Evolutionary conservation across 2,797 vertebrate species (phyloP).

Genomic region (Eutrigla gurnardus): DNA sequence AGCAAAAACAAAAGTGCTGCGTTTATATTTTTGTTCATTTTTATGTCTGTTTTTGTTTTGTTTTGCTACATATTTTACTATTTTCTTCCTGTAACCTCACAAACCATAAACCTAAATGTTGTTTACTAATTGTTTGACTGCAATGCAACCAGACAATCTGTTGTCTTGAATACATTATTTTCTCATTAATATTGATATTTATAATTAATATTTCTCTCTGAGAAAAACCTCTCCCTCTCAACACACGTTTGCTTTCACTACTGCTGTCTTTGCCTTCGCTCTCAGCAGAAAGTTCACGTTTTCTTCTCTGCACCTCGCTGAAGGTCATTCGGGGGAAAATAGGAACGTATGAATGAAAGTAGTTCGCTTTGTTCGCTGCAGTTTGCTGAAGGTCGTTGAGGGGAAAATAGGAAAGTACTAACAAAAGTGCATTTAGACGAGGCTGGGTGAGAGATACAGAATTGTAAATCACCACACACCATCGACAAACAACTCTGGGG

Average conservation of each 20-base stretch:
- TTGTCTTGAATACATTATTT: conserved; percentile 16
- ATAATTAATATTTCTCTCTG: not conserved
- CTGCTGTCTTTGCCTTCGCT: conserved; percentile 3
- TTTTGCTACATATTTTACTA: not conserved
- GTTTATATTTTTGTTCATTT: too few relatives aligned
- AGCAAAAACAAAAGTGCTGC: too few relatives aligned
- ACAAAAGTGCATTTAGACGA: conserved; percentile 12
- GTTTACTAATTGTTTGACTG: not conserved
- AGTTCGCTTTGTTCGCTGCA: conserved; percentile 7
- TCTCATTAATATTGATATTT: not conserved
- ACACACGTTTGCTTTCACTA: conserved; percentile 9
- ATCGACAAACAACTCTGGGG: conserved; percentile 3
- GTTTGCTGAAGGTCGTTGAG: conserved; percentile 19
- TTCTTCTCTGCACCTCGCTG: conserved; percentile 13
- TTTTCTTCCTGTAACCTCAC: not conserved
- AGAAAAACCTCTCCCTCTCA: not conserved
- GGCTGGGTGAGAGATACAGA: not conserved
- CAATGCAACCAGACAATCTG: conserved; percentile 1
- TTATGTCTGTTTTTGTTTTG: not conserved
- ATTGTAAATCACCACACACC: not conserved
- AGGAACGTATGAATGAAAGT: not conserved
- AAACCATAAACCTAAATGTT: not conserved
- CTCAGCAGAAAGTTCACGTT: not conserved
- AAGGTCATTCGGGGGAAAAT: conserved; percentile 22
- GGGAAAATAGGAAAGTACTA: conserved; percentile 13